Percentiles rank a stretch among this genome's conserved stretches.
Evolutionary conservation across 2,888 invertebrate species (phyloP).

Genomic region (Phalangium opilio): DNA sequence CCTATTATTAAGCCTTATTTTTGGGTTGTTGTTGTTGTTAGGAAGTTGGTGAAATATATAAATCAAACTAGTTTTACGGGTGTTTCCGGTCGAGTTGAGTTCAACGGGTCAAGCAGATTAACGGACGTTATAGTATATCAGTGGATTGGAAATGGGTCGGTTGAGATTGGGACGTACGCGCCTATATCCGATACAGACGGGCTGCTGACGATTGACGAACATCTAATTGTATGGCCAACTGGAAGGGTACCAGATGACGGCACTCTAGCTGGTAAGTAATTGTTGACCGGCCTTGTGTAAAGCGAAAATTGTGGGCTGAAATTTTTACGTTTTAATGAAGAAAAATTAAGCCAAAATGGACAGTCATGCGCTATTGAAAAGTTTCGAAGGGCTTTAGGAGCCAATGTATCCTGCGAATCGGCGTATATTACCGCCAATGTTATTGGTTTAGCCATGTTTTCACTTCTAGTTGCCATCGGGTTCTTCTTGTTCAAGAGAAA

Average conservation of each 20-base stretch:
- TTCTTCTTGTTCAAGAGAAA: slow-evolving; percentile 48
- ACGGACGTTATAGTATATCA: slow-evolving; percentile 32
- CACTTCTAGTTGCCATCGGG: slow-evolving; percentile 40
- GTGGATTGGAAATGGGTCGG: slow-evolving; percentile 27
- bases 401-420: slow-evolving; percentile 56
- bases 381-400: slow-evolving; percentile 48
- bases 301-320: too few species aligned
- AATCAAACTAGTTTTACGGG: slow-evolving; percentile 52
- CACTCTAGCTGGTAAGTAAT: slow-evolving; percentile 13
- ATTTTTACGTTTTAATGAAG: too few species aligned
- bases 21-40: too few species aligned
- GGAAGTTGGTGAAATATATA: slow-evolving; percentile 42
- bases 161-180: slow-evolving; percentile 27
- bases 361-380: slow-evolving; percentile 45
- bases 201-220: slow-evolving; percentile 38
- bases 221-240: slow-evolving; percentile 48
- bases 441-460: slow-evolving; percentile 41
- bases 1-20: too few species aligned
- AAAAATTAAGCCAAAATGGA: too few species aligned
- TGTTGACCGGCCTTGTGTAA: too few species aligned
- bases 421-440: slow-evolving; percentile 51
- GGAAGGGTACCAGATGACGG: slow-evolving; percentile 52
- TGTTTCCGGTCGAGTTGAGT: slow-evolving; percentile 54
- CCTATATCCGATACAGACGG: slow-evolving; percentile 19
- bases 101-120: slow-evolving; percentile 48